These are phyloP conservation scores for Panthera uncia DNA, from an alignment of 2,113 vertebrate species.

Conservation along the genomic window DNA sequence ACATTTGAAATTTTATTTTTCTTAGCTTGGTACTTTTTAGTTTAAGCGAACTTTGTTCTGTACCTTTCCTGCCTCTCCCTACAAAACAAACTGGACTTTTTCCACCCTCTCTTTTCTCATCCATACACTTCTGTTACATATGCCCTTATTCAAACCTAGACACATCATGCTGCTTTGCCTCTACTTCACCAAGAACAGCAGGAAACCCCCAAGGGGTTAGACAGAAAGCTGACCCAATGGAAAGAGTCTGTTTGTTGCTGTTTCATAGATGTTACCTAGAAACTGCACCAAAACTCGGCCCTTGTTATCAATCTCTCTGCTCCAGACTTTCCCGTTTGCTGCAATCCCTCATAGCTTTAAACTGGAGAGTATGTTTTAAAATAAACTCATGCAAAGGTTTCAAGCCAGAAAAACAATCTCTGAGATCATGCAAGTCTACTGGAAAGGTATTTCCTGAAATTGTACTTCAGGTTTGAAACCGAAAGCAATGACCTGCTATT, in stretches of 20 bases:
- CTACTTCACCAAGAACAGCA: not conserved
- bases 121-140: not conserved
- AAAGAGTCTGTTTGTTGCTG: not conserved
- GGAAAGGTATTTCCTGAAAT: not conserved
- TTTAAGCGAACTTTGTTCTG: not conserved
- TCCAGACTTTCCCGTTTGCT: not conserved
- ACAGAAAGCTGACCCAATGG: not conserved
- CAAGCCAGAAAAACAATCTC: not conserved
- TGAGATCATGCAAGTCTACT: not conserved
- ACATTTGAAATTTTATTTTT: not conserved
- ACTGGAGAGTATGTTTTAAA: not conserved
- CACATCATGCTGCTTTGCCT: not conserved
- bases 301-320: not conserved
- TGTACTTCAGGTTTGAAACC: too few species aligned
- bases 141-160: not conserved
- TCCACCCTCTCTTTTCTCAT: not conserved
- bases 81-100: not conserved
- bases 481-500: not conserved
- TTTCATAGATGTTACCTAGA: not conserved
- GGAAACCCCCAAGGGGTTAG: not conserved
- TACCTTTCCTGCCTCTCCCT: not conserved
- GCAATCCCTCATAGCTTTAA: not conserved
- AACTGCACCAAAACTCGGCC: not conserved
- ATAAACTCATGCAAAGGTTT: not conserved
- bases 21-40: not conserved